Evolutionary conservation across 2,797 vertebrate species (phyloP), one percentile per base, ranked within the genome.

Genomic region (Lutjanus campechanus): DNA sequence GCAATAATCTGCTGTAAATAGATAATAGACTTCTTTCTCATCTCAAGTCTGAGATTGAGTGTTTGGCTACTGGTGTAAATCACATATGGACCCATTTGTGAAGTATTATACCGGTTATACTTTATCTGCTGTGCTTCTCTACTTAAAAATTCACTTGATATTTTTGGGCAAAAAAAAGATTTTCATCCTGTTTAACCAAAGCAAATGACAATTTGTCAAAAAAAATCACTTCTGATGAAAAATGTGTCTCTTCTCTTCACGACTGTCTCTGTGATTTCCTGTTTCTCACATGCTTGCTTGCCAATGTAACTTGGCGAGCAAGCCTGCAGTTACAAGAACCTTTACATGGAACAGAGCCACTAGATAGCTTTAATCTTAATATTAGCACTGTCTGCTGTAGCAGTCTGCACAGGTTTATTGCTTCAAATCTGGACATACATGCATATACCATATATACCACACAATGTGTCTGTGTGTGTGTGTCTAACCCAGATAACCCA

Each of bases 221-320:
- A 55, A 22, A 43, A 65, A 47, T 17, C 11, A 50, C 59, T 55
- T 60, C 8, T 1, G 1, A 54, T 58, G 68, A 64, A 78, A 78
- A 59, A 74, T 53, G 47, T 74, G 54, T 17, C 9, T 69, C 25
- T 46, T 61, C 25, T 11, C 25, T 56, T 6, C 43, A 36, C 19
- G 16, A 15, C 43, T 76, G 43, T 62, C 22, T 77, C 49, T 83
- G 65, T 58, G 63, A 81, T 85, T 83, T 85, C 72, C 71, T 72
- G 61, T 66, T 74, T 73, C 17, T 76, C 71, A 59, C 72, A 49
- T 16, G 11, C 62, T 80, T 71, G 22, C 70, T 54, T 78, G 73
- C 70, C 79, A 83, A 11, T 11, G 4, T 16, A 64, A 75, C 20
- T 73, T 88, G 73, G 62, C 50, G 1, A 85, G 29, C 44, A 5